These are phyloP conservation scores for Eulemur macaco DNA, from an alignment of 2,113 vertebrate genomes.

Conservation along the genomic window DNA sequence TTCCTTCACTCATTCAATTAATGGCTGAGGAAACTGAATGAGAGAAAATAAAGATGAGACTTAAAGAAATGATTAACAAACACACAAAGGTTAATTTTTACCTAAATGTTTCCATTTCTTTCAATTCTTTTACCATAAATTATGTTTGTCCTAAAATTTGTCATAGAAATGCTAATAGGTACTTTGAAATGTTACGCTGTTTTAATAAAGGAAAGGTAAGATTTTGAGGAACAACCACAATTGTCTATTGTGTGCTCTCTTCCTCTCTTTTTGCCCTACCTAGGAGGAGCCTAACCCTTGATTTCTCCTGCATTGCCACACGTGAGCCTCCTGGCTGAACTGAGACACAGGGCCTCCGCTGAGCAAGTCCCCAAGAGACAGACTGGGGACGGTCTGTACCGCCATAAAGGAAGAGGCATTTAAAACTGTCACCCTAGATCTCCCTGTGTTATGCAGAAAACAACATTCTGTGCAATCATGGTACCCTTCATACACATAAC, in stretches of 20 bases:
- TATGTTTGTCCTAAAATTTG: neutral
- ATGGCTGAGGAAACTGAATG: neutral
- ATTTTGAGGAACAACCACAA: neutral
- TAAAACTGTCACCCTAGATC: neutral
- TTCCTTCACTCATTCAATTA: constrained; percentile 70
- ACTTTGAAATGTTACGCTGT: neutral
- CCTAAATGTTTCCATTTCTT: neutral
- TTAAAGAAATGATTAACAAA: neutral
- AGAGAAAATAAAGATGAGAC: neutral
- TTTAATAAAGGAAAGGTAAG: neutral
- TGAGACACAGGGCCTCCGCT: neutral
- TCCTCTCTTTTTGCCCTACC: neutral
- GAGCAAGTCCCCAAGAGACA: neutral
- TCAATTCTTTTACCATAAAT: neutral
- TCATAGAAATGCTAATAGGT: neutral
- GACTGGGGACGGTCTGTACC: neutral
- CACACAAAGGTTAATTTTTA: neutral
- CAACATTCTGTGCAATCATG: neutral
- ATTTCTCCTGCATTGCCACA: neutral
- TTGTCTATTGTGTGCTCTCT: neutral
- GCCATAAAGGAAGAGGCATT: neutral
- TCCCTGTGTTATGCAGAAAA: neutral
- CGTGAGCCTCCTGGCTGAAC: neutral
- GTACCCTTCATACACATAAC: neutral
- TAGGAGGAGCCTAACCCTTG: neutral